Base-by-base conservation (phyloP, 1,140 invertebrate species). In the Condylostylus longicornis region DNA sequence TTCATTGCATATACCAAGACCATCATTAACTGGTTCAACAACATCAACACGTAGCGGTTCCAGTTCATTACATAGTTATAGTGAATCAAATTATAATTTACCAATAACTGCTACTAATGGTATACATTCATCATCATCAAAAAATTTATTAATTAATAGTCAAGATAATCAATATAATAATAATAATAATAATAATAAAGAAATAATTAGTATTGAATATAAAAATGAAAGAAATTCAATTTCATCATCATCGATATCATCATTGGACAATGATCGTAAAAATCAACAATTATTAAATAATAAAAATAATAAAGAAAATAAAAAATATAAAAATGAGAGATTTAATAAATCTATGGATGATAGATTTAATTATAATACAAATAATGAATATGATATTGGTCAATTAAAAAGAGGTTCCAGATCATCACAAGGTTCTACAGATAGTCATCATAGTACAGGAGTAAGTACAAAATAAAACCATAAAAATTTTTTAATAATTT, bases 1-100 rank as follows among this genome's bases (percentile, higher is more conserved):
- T 41, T 69, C 71, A 43, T 82, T 77, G 77, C 77, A 80, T 53
- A 82, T 82, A 58, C 79, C 79, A 43, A 70, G 79, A 63, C 77
- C 78, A 46, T 79, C 78, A 49, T 62, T 82, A 44, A 69, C 76
- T 45, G 70, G 76, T 40, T 74, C 72, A 38, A 70, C 70, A 36
- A 71, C 70, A 41, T 70, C 69, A 29, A 69, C 72, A 46, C 69
- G 70, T 7, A 25, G 23, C 23, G n/a, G n/a, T n/a, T n/a, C n/a
- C n/a, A n/a, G n/a, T n/a, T n/a, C n/a, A n/a, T 51, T 73, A 61
- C 41, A 69, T 58, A 9, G 67, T 28, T 41, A 37, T 18, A 37
- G 54, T 34, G 57, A 52, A 49, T 54, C 37, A 6, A 45, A 28
- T 29, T 37, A 35, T 17, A 42, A 32, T 19, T 13, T 46, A 49